phyloP scores from a whole-genome alignment of 2,797 vertebrate species.

The Diplodus sargus region DNA sequence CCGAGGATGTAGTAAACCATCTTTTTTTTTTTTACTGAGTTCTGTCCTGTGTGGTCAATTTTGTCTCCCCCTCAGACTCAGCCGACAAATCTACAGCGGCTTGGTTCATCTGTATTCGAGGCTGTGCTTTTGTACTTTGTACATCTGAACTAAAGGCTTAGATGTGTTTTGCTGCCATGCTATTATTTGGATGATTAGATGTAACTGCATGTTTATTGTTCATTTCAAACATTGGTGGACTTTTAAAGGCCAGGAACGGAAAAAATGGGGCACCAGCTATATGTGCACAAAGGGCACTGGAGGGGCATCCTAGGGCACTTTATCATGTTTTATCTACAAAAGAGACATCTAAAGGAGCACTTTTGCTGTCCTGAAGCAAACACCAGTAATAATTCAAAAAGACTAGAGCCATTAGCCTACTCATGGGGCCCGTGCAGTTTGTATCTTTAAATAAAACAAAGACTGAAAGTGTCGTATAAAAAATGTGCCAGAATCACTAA shows the following conservation, averaged over 20 bases:
- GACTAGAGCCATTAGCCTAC: neutral
- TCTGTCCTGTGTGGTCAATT: neutral
- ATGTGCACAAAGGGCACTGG: too few species aligned
- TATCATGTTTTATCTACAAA: too few species aligned
- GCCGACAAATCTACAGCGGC: neutral
- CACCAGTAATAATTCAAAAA: neutral
- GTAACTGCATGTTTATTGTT: neutral
- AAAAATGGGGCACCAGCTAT: too few species aligned
- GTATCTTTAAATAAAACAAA: conserved; percentile 2
- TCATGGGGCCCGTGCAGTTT: neutral
- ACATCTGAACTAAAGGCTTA: neutral
- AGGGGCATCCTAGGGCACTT: too few species aligned
- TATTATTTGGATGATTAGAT: neutral
- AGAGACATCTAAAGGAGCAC: too few species aligned
- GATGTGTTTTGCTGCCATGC: neutral
- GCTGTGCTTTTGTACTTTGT: neutral
- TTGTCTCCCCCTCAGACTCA: neutral
- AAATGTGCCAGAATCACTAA: neutral
- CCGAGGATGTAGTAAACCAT: neutral
- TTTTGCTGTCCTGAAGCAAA: neutral
- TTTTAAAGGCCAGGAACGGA: too few species aligned
- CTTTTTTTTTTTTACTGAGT: neutral
- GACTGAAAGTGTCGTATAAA: neutral
- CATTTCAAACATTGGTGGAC: neutral
- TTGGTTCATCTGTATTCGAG: neutral